Base-by-base conservation (phyloP, 2,888 invertebrate species). In the Noctua janthe region DNA sequence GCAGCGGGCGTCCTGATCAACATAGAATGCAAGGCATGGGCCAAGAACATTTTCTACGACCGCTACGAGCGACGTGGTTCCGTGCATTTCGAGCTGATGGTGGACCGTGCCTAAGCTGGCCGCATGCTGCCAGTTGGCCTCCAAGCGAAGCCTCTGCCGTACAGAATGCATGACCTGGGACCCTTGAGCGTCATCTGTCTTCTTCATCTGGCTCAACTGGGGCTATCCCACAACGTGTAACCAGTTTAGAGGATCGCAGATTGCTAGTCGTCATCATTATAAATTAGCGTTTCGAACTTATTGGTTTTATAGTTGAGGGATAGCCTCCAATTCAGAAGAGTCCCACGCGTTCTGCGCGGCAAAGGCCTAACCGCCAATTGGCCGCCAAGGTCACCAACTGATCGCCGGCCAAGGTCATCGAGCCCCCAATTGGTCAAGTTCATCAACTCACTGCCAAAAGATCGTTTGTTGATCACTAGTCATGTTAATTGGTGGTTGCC, bases 21-120 rank as follows among this genome's bases (percentile, higher is more conserved):
- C 97, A 98, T 99, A 95, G 99, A 99, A 97, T 99, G 99, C 97
- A 98, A 98, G 97, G 98, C 99, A 92, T 99, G 99, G 99, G 99
- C 99, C 91, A 98, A 98, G 95, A 99, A 99, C 97, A 98, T 99
- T 93, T 94, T 97, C 90, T 99, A 99, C 96, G 97, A 99, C 97
- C 98, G 99, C 94, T 98, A 98, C 95, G 98, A 99, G 95, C 98
- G 98, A 96, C 98, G 98, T 94, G 99, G 99, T 92, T 98, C 98
- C 92, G 99, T 99, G 92, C 99, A 99, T 97, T 99, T 99, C 97
- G 99, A 99, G 97, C 97, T 99, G 95, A 98, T 99, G 98, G 98
- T 99, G 95, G 99, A 99, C 97, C 94, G 94, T 91, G 91, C 93
- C 93, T 97, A 97, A 96, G 91, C 91, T 79, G 89, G 85, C 80